Evolutionary conservation across 2,888 invertebrate species (phyloP).

Genomic region (Laothoe populi): DNA sequence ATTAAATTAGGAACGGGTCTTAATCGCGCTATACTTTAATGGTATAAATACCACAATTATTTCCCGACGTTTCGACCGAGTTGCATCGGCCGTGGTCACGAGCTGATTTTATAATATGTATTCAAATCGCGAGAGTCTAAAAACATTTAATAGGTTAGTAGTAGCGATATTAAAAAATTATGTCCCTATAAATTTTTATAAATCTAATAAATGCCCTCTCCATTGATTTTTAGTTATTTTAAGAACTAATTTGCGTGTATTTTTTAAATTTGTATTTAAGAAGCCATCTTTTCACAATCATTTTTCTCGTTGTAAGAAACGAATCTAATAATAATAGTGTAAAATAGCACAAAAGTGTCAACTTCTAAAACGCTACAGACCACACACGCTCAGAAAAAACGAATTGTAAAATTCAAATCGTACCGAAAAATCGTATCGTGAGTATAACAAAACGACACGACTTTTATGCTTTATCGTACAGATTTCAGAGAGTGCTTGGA

Average conservation of each 20-base stretch:
- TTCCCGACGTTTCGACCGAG: no score
- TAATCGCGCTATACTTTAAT: no score
- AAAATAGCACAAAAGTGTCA: slow-evolving; percentile 18
- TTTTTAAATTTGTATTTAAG: not conserved
- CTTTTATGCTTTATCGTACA: not conserved
- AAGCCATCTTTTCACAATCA: no score
- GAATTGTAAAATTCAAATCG: not conserved
- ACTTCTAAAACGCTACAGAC: not conserved
- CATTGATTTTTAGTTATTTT: not conserved
- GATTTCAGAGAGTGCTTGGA: not conserved
- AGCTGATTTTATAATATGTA: no score
- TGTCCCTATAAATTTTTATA: not conserved
- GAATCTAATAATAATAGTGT: not conserved
- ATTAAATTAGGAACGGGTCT: no score
- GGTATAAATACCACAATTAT: no score
- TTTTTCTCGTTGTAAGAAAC: no score
- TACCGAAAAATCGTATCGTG: no score
- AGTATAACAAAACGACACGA: no score
- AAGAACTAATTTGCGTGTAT: not conserved
- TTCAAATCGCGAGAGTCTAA: no score
- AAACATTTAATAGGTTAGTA: no score
- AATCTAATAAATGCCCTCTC: not conserved
- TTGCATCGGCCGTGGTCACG: no score
- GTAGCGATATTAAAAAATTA: not conserved
- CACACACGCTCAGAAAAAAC: not conserved